Evolutionary conservation across 2,888 invertebrate species (phyloP), one percentile per base, ranked within the genome.

Genomic region (Temnothorax rugatulus): DNA sequence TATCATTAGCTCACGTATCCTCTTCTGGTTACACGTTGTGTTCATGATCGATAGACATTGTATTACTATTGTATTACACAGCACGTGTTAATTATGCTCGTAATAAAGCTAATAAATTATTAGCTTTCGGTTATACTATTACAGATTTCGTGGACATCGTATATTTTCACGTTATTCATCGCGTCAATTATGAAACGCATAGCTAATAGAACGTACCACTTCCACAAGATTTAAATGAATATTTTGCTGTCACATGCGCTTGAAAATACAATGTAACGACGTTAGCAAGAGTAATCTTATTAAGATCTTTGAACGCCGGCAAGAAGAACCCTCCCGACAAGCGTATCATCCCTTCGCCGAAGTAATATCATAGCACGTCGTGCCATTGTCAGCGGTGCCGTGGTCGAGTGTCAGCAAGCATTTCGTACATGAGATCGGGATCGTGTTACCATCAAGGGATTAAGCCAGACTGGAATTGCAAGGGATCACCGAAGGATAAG

Each of bases 401-500:
- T 79, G 85, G 88, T 87, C 88, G 85, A 89, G 84, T 86, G 89
- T 89, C 90, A 87, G 81, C 85, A 47, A 86, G 90, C 84, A 90
- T 89, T 86, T 86, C 84, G 85, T 77, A 85, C 75, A 84, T 64
- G 41, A 75, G 85, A 88, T 88, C 84, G 66, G 71, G 90, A 90
- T 90, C 90, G 87, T 77, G 90, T 90, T 90, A 91, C 87, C 86
- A 88, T 90, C 91, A 83, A 87, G 88, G 89, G 90, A 91, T 91
- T 89, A 91, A 89, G 85, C 86, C 84, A 84, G 85, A 88, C 92
- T 90, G 85, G 86, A 90, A 91, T 90, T 91, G 88, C 89, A 66
- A 66, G 86, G 85, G 87, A 90, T 88, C 90, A 76, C 84, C 64
- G 57, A 76, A 86, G 88, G 90, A 89, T 89, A 81, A 87, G 84